Evolutionary conservation across 2,113 vertebrate genomes (phyloP).

Genomic region (Neoarius graeffei): DNA sequence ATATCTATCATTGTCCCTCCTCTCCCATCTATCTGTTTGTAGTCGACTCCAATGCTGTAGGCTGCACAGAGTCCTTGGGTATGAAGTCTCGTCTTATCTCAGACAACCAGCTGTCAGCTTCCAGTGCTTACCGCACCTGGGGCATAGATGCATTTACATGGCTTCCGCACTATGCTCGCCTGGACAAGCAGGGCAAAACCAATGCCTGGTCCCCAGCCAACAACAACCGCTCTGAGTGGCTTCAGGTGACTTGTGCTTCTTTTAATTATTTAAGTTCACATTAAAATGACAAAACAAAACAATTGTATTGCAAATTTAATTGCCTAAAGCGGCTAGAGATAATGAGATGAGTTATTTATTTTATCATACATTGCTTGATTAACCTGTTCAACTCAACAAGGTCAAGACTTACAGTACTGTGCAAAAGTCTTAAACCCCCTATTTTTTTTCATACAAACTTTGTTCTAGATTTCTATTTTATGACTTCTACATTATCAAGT

Average conservation of each 20-base stretch:
- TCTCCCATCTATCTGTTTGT: constrained; percentile 67
- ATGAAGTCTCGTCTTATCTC: constrained; percentile 85
- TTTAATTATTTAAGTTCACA: neutral
- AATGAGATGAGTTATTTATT: neutral
- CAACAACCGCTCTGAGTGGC: constrained; percentile 82
- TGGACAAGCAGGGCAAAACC: constrained; percentile 90
- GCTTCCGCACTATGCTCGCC: constrained; percentile 84
- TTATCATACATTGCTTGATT: neutral
- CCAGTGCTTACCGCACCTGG: constrained; percentile 88
- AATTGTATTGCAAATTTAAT: neutral
- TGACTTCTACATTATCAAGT: no score
- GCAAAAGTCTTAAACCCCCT: no score
- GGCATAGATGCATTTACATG: constrained; percentile 87
- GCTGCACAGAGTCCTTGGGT: constrained; percentile 88
- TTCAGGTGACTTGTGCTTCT: constrained; percentile 79
- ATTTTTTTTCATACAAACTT: no score
- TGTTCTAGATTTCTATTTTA: no score
- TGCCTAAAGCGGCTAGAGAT: neutral
- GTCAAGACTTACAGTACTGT: neutral
- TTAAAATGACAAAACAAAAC: neutral
- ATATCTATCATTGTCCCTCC: constrained; percentile 30
- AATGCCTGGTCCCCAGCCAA: constrained; percentile 89
- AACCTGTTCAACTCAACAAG: neutral
- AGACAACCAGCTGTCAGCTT: constrained; percentile 84
- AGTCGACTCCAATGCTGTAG: constrained; percentile 84